Evolutionary conservation across 2,797 vertebrate species (phyloP), one percentile per base, ranked within the genome.

Genomic region (Melanotaenia nigrans): DNA sequence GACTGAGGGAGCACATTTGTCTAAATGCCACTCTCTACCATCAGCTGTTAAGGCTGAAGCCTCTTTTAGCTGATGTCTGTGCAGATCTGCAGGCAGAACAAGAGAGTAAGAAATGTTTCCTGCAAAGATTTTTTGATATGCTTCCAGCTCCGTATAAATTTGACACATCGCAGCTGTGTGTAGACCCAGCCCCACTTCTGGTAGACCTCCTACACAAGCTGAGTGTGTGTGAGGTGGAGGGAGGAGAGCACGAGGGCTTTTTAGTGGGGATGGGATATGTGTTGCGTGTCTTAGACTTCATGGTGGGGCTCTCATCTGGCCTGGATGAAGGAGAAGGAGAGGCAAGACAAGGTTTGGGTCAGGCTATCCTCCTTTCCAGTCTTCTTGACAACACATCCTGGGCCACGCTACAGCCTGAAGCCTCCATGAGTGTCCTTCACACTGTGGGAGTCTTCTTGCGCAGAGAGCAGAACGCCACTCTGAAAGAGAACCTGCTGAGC

Each of bases 311-410:
- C 45, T 94, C 95, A 0, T 87, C 93, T 0, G 92, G 94, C 42
- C 77, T 91, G 61, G 94, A 95, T 0, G 94, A 95, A 40, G 93
- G 94, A 0, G 95, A 95, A 81, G 83, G 85, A 45, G 96, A 96
- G 78, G 94, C 95, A 0, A 91, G 94, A 49, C 93, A 95, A 73
- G 93, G 94, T 78, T 85, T 97, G 71, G 92, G 95, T 33, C 93
- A 96, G 86, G 96, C 95, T 83, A 95, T 98, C 83, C 94, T 97
- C 33, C 95, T 98, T 55, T 96, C 96, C 88, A 96, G 95, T 84
- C 95, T 98, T 53, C 93, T 95, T 53, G 96, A 97, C 91, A 97
- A 96, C 82, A 85, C 91, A 49, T 96, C 96, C 85, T 97, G 96
- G 96, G 88, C 91, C 51, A 70, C 90, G 16, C 93, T 97, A 68